Percentiles rank a stretch among this genome's conserved stretches.
These are phyloP conservation scores for Bergia sp. DNA, from an alignment of 92 coral and sea anemone species.

Conservation along the genomic window DNA sequence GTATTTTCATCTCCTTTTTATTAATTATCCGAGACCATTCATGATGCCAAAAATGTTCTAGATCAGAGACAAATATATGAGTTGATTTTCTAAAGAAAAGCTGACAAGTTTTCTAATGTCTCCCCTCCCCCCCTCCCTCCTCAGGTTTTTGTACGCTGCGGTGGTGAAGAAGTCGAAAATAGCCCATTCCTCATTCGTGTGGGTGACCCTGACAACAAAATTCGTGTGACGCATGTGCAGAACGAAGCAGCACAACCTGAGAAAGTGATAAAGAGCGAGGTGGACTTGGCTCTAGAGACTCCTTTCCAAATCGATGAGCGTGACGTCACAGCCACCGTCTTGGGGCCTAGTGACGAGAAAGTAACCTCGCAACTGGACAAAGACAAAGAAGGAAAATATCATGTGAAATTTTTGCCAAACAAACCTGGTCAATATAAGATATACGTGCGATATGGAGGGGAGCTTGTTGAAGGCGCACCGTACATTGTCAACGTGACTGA, in stretches of 20 bases:
- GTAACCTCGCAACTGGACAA: constrained; percentile 24
- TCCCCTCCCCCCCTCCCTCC: neutral
- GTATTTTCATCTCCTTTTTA: no score
- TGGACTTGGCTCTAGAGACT: constrained; percentile 41
- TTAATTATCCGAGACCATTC: no score
- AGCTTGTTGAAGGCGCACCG: constrained; percentile 45
- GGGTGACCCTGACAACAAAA: constrained; percentile 38
- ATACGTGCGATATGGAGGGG: constrained; percentile 42
- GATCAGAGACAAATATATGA: no score
- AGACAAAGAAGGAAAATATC: constrained; percentile 39
- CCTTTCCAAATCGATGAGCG: constrained; percentile 43
- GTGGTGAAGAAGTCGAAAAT: constrained; percentile 35
- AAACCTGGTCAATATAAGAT: constrained; percentile 38
- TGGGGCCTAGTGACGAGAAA: constrained; percentile 41
- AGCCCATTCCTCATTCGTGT: constrained; percentile 39
- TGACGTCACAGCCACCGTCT: constrained; percentile 41
- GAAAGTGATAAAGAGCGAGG: constrained; percentile 40
- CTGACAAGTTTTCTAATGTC: neutral
- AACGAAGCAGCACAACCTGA: constrained; percentile 16
- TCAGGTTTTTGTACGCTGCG: constrained; percentile 33
- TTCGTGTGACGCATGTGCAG: constrained; percentile 34
- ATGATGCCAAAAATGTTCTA: no score
- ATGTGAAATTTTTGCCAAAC: constrained; percentile 33
- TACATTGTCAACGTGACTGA: constrained; percentile 38
- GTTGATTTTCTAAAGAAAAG: neutral